Evolutionary conservation across 2,888 invertebrate species (phyloP), one percentile per base, ranked within the genome.

Genomic region (Cephonodes hylas): DNA sequence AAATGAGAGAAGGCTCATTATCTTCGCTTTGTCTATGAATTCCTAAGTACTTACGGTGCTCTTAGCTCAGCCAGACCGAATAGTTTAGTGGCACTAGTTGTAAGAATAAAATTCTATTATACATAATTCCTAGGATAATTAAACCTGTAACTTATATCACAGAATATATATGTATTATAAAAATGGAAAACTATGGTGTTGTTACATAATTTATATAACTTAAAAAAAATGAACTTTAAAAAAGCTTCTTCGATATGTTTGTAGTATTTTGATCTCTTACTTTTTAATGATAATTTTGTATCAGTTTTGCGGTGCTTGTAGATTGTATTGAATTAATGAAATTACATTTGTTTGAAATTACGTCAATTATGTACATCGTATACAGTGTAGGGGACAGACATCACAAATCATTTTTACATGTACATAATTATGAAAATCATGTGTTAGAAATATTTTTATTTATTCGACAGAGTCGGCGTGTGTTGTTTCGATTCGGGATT

Each of bases 251-350:
- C 62, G 57, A 45, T 53, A 72, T 65, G 74, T 66, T 70, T 68
- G 72, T 75, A 79, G 66, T 66, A 68, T 66, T 66, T 70, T 73
- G 73, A 75, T 78, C 74, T 76, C 76, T 72, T 63, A 69, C 66
- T 72, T 72, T 65, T 60, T 42, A 48, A 44, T 59, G 23, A 59
- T 27, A 27, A 59, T 60, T 48, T 25, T 15, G 18, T 42, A 42
- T 42, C 48, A n/a, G 18, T 53, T 69, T 72, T 74, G 70, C 66
- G 79, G 79, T 79, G 79, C 79, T 79, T 73, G 42, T 42, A 44
- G 23, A 58, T 25, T 25, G 18, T 44, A 58, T 58, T 42, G 22
- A 38, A 34, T 20, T 42, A 42, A 58, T 58, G 27, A 58, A 44
- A 42, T 58, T 44, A 58, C 58, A 42, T 58, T 58, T 25, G 15